Conservation (phyloP, 1,140 invertebrate species). For the Drosophila watanabei region DNA sequence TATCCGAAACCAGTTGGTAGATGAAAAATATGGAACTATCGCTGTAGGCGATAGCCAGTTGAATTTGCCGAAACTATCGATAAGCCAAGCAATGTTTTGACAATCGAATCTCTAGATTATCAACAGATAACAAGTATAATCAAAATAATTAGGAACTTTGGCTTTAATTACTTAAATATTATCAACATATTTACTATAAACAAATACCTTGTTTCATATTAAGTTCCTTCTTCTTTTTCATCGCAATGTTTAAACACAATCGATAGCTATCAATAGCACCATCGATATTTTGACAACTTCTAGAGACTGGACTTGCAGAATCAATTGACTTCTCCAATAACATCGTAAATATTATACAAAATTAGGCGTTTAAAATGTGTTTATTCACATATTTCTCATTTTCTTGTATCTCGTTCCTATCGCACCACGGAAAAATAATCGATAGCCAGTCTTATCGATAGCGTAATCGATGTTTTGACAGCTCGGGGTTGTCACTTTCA, state of each 20-base stretch:
- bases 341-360: too few species aligned
- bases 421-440: not conserved
- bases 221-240: too few species aligned
- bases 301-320: too few species aligned
- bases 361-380: rapidly evolving
- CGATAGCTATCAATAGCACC: not conserved
- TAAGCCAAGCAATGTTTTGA: not conserved
- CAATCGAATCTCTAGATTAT: too few species aligned
- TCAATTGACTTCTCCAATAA: too few species aligned
- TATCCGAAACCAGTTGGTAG: not conserved
- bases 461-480: constrained; percentile 5
- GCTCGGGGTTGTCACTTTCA: constrained; percentile 27
- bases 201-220: too few species aligned
- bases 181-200: too few species aligned
- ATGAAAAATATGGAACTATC: not conserved
- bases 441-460: not conserved
- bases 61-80: not conserved
- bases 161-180: not conserved
- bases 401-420: not conserved
- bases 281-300: not conserved
- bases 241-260: not conserved
- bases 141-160: not conserved
- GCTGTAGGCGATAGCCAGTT: not conserved
- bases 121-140: too few species aligned
- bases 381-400: not conserved